Evolutionary conservation across 2,888 invertebrate genomes (phyloP), one percentile per base, ranked within the genome.

Genomic region (Osmoderma eremita): DNA sequence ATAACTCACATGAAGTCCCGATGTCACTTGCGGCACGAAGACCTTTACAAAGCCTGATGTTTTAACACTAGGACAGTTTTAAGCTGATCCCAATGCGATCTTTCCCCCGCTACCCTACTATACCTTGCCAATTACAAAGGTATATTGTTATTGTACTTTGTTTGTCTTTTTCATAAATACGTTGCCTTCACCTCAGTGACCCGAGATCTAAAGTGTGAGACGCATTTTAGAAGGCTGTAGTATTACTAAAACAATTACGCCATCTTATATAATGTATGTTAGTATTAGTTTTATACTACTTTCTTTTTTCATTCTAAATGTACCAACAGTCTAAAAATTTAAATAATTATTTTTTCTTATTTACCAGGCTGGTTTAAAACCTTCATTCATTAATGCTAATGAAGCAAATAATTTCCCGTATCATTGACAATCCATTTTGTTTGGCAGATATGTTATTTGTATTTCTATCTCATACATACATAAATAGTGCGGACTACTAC

Each of bases 51-150:
- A 75, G 74, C 74, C 70, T 72, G 72, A 73, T 75, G 76, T 74
- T 77, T 76, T 75, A 75, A 75, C 75, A 75, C 71, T 64, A 69
- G 77, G 75, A 78, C 77, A 73, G 78, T 78, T 79, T 79, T 80
- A 80, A 80, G 76, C 77, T 72, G 76, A 74, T 71, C 72, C 71
- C 58, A 69, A 70, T 41, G 71, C 71, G 69, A 70, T 70, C 65
- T 71, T 30, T 76, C 75, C 77, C 76, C 76, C 77, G 73, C 78
- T 77, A 73, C 74, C 74, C 73, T 72, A 45, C 45, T 17, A 69
- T 66, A 76, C 76, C 73, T 75, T 78, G 78, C 79, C 79, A 80
- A 79, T 79, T 78, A 76, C 76, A 74, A 71, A 70, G 68, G 69
- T 67, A 70, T 68, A 72, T 70, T 61, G 62, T 70, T 71, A 58